Percentiles rank a stretch among this genome's conserved stretches.
Evolutionary conservation across 1,140 invertebrate genomes (phyloP).

Genomic region (Sitobion miscanthi): DNA sequence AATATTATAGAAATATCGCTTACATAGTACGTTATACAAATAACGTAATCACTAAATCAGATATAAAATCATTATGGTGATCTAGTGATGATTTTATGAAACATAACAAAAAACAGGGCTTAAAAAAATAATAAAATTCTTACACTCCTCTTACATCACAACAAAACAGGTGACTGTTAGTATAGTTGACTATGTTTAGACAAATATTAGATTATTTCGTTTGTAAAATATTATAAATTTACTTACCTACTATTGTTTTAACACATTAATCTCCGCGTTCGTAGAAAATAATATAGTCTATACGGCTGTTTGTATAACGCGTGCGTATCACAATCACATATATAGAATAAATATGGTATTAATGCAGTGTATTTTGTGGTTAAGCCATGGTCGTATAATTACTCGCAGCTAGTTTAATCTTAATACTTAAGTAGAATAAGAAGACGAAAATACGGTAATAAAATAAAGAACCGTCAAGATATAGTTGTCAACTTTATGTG

Average conservation of each 20-base stretch:
- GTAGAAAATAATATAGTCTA: not conserved
- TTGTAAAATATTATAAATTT: not conserved
- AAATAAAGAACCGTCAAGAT: not conserved
- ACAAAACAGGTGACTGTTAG: not conserved
- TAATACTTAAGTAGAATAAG: not conserved
- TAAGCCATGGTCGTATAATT: not conserved
- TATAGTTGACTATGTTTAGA: not conserved
- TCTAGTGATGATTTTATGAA: too few relatives aligned
- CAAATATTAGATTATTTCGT: not conserved
- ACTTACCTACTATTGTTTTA: not conserved
- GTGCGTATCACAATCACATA: not conserved
- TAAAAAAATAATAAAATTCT: not conserved
- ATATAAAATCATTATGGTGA: too few relatives aligned
- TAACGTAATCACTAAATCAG: too few relatives aligned
- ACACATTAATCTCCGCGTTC: not conserved
- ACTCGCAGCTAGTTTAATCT: not conserved
- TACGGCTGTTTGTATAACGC: not conserved
- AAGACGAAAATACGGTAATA: not conserved
- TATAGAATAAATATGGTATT: not conserved
- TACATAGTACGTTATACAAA: too few relatives aligned
- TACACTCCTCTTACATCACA: not conserved
- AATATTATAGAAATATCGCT: too few relatives aligned
- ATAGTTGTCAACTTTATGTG: not conserved
- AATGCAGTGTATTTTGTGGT: slow-evolving; percentile 4
- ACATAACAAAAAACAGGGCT: too few relatives aligned